Evolutionary conservation across 2,888 invertebrate species (phyloP).

Genomic region (Sialis fuliginosa): DNA sequence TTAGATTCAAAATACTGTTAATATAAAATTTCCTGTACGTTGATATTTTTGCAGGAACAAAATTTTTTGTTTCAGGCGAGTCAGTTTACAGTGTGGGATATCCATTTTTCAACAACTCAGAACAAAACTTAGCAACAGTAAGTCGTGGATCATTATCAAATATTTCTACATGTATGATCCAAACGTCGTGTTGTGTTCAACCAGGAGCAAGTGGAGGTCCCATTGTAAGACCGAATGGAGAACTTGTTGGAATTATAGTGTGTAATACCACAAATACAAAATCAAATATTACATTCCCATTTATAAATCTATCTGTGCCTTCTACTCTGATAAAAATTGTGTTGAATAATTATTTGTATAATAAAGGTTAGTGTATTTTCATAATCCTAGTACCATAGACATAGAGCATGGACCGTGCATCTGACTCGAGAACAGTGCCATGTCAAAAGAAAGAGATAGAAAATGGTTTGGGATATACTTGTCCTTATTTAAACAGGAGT

Average conservation of each 20-base stretch:
- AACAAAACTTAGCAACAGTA: conserved; percentile 29
- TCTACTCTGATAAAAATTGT: not conserved
- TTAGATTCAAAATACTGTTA: no score
- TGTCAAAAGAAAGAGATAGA: no score
- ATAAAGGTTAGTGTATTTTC: no score
- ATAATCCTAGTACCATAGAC: no score
- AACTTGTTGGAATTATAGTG: conserved; percentile 37
- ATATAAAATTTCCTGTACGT: not conserved
- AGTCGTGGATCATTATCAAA: conserved; percentile 37
- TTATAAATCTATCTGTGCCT: conserved; percentile 5
- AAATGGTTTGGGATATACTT: no score
- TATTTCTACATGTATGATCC: conserved; percentile 33
- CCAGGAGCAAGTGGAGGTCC: conserved; percentile 46
- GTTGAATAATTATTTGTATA: no score
- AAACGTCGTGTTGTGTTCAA: conserved; percentile 44
- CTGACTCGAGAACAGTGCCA: no score
- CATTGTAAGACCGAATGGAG: conserved; percentile 28
- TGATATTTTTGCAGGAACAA: no score
- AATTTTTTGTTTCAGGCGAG: conserved; percentile 28
- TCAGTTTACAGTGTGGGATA: conserved; percentile 37
- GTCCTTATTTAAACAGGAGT: no score
- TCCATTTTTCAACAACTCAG: conserved; percentile 34
- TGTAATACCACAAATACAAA: conserved; percentile 27
- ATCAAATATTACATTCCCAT: conserved; percentile 2
- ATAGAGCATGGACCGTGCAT: no score